phyloP scores from a whole-genome alignment of 2,888 invertebrate genomes.

The Sminthurides aquaticus region DNA sequence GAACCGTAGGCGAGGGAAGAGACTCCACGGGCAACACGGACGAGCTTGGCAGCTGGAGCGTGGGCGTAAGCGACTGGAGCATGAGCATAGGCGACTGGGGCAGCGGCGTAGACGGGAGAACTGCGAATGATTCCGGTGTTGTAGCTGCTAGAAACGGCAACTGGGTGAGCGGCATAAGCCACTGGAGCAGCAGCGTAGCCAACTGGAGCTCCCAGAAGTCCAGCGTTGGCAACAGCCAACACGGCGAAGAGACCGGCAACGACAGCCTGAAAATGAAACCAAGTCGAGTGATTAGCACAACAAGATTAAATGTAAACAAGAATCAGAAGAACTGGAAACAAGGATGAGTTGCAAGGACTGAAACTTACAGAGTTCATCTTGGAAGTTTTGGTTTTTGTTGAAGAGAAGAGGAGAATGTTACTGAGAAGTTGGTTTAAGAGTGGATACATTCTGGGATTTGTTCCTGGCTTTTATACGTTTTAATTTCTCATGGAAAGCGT shows the following conservation, averaged over 20 bases:
- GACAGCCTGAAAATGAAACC: slow-evolving; percentile 12
- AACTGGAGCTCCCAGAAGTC: slow-evolving; percentile 15
- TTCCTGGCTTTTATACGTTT: too few relatives aligned
- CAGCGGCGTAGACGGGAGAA: slow-evolving; percentile 3
- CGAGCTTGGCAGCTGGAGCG: background rate
- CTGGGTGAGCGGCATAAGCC: background rate
- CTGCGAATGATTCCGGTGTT: background rate
- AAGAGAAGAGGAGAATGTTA: background rate
- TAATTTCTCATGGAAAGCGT: too few relatives aligned
- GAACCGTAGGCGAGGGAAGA: background rate
- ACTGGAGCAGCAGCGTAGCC: background rate
- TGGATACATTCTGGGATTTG: background rate
- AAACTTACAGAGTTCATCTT: slow-evolving; percentile 29
- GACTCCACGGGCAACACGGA: background rate
- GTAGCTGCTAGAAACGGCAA: slow-evolving; percentile 1
- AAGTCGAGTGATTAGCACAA: slow-evolving; percentile 1
- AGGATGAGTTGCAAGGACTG: background rate
- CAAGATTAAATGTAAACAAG: background rate
- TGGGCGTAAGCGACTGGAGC: background rate
- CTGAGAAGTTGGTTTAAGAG: background rate
- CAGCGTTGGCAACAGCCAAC: slow-evolving; percentile 21
- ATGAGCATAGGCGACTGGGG: background rate
- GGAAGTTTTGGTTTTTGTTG: background rate
- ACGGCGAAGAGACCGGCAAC: slow-evolving; percentile 22
- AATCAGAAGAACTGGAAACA: background rate